Percentiles rank a stretch among this genome's conserved stretches.
phyloP scores from a whole-genome alignment of 37 sponge, comb jelly and placozoan genomes.

The Cliona cf. orientalis region DNA sequence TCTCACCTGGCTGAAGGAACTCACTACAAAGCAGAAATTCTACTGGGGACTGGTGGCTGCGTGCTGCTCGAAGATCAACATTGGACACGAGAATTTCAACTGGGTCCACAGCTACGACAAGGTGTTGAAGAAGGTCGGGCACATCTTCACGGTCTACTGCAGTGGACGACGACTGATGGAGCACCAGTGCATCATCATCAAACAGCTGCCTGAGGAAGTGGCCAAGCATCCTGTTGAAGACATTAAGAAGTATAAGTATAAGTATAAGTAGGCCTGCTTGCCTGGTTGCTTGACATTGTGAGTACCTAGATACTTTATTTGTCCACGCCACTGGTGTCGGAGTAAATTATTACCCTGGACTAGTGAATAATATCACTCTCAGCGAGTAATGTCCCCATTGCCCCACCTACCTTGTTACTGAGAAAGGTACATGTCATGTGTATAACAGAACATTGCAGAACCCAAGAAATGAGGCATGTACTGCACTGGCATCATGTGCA shows the following conservation, averaged over 20 bases:
- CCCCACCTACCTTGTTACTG: too few relatives aligned
- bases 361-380: too few relatives aligned
- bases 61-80: constrained; percentile 3
- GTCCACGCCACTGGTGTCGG: too few relatives aligned
- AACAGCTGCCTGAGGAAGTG: constrained; percentile 19
- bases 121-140: constrained; percentile 9
- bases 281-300: not conserved
- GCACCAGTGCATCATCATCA: constrained; percentile 15
- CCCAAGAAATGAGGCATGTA: too few relatives aligned
- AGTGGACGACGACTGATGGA: constrained; percentile 7
- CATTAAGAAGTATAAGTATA: constrained; percentile 8
- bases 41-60: constrained; percentile 52
- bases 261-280: not conserved
- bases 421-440: too few relatives aligned
- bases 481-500: too few relatives aligned
- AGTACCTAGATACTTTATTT: too few relatives aligned
- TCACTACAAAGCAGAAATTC: constrained; percentile 32
- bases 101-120: not conserved
- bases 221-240: constrained; percentile 13
- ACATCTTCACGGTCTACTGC: constrained; percentile 43
- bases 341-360: too few relatives aligned
- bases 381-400: too few relatives aligned
- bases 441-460: too few relatives aligned
- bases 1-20: constrained; percentile 14
- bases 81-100: not conserved